phyloP scores from a whole-genome alignment of 2,797 vertebrate species.

The Danio jaintianensis region DNA sequence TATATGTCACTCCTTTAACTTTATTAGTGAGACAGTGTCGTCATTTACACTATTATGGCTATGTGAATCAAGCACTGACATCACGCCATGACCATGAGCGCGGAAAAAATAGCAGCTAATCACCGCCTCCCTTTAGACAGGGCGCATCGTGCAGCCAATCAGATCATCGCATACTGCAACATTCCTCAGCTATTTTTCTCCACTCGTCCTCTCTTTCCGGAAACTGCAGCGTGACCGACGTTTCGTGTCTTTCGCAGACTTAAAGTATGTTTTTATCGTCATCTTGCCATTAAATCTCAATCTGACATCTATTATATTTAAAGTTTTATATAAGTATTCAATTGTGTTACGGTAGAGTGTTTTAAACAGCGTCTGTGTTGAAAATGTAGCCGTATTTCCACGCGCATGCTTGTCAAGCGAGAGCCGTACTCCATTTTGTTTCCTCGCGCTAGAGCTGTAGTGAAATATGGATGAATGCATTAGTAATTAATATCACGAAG shows the following conservation, averaged over 20 bases:
- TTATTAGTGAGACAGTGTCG: too few relatives aligned
- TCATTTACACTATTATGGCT: not conserved
- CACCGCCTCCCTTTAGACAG: not conserved
- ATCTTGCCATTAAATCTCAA: not conserved
- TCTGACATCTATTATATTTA: not conserved
- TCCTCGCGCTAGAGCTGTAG: too few relatives aligned
- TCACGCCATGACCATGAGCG: not conserved
- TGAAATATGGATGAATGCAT: not conserved
- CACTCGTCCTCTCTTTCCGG: slow-evolving; percentile 64
- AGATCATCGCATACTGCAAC: slow-evolving; percentile 25
- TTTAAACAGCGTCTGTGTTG: not conserved
- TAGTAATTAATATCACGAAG: not conserved
- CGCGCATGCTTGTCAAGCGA: not conserved
- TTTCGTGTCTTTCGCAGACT: slow-evolving; percentile 89
- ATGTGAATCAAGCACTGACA: not conserved
- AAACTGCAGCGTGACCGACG: slow-evolving; percentile 81
- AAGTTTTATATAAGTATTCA: not conserved
- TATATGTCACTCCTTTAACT: too few relatives aligned
- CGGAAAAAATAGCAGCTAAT: slow-evolving; percentile 44
- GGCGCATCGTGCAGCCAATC: slow-evolving; percentile 64
- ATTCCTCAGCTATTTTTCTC: slow-evolving; percentile 6
- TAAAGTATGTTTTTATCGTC: slow-evolving; percentile 80
- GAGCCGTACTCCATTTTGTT: slow-evolving; percentile 42
- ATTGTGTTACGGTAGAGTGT: not conserved
- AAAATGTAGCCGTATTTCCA: not conserved